phyloP scores from a whole-genome alignment of 2,888 invertebrate genomes.

The Napeogenes sylphis region DNA sequence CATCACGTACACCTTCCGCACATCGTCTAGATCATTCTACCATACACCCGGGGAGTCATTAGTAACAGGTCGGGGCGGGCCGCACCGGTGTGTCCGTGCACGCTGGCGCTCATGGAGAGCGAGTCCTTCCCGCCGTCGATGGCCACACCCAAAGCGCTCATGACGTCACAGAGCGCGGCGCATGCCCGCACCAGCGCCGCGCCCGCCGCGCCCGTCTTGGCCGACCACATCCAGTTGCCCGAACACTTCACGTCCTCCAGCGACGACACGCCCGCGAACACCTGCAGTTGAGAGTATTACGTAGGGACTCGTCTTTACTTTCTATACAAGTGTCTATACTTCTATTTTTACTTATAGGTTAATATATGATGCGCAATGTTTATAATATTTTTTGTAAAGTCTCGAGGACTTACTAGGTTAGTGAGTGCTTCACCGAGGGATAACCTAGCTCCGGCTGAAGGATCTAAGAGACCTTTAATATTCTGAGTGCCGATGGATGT shows the following conservation, averaged over 20 bases:
- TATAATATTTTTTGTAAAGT: no score
- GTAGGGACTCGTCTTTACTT: neutral
- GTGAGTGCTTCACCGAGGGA: slow-evolving; percentile 96
- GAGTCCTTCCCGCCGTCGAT: slow-evolving; percentile 99
- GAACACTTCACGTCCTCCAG: slow-evolving; percentile 96
- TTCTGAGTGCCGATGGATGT: slow-evolving; percentile 98
- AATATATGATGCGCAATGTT: neutral
- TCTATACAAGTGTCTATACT: no score
- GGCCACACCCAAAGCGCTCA: slow-evolving; percentile 89
- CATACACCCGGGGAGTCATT: no score
- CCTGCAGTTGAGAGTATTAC: slow-evolving; percentile 40
- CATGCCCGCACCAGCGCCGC: slow-evolving; percentile 92
- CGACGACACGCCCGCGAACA: slow-evolving; percentile 81
- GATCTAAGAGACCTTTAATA: slow-evolving; percentile 91
- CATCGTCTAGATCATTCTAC: no score
- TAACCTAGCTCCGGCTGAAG: slow-evolving; percentile 93
- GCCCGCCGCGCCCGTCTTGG: slow-evolving; percentile 95
- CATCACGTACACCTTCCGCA: no score
- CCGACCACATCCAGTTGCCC: slow-evolving; percentile 99
- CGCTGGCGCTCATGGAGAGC: slow-evolving; percentile 96
- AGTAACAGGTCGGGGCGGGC: no score
- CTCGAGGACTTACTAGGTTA: slow-evolving; percentile 85
- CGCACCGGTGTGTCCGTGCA: slow-evolving; percentile 77
- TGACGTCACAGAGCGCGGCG: slow-evolving; percentile 89
- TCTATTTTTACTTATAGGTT: no score